Conservation (phyloP, 2,888 invertebrate species). For the Yponomeuta sedellus region DNA sequence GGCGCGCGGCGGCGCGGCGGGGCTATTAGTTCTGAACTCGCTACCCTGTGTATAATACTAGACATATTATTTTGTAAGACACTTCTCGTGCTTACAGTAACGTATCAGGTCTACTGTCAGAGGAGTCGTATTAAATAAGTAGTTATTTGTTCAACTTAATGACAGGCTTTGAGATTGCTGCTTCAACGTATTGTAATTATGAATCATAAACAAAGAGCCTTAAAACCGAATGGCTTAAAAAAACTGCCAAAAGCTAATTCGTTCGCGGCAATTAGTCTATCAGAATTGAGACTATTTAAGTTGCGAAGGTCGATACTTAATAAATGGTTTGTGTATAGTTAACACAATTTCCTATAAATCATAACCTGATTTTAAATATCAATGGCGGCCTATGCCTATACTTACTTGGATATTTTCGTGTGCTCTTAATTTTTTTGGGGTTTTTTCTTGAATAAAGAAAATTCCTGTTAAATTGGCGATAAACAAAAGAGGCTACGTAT, state of each 20-base stretch:
- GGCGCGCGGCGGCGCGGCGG: too few relatives aligned
- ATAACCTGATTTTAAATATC: slow-evolving; percentile 37
- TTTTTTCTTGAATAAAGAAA: slow-evolving; percentile 30
- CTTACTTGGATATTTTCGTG: slow-evolving; percentile 18
- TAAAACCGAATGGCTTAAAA: slow-evolving; percentile 40
- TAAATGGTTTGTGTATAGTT: slow-evolving; percentile 34
- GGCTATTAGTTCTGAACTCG: too few relatives aligned
- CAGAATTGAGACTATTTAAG: slow-evolving; percentile 48
- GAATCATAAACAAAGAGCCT: slow-evolving; percentile 67
- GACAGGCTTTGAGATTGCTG: slow-evolving; percentile 68
- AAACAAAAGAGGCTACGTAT: slow-evolving; percentile 46
- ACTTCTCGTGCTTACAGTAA: slow-evolving; percentile 31
- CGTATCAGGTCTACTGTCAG: slow-evolving; percentile 50
- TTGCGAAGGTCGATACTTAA: slow-evolving; percentile 59
- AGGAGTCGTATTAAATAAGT: slow-evolving; percentile 49
- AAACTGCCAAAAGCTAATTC: slow-evolving; percentile 70
- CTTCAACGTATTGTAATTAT: slow-evolving; percentile 65
- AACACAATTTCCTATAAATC: slow-evolving; percentile 41
- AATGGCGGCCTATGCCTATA: neutral
- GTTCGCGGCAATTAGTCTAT: slow-evolving; percentile 71
- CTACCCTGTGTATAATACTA: too few relatives aligned
- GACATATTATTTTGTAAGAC: neutral
- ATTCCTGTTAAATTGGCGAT: slow-evolving; percentile 15
- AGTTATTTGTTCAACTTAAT: slow-evolving; percentile 72
- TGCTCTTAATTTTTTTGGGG: slow-evolving; percentile 24